Percentiles rank a stretch among this genome's conserved stretches.
phyloP scores from a whole-genome alignment of 1,140 invertebrate genomes.

The Microplitis demolitor region DNA sequence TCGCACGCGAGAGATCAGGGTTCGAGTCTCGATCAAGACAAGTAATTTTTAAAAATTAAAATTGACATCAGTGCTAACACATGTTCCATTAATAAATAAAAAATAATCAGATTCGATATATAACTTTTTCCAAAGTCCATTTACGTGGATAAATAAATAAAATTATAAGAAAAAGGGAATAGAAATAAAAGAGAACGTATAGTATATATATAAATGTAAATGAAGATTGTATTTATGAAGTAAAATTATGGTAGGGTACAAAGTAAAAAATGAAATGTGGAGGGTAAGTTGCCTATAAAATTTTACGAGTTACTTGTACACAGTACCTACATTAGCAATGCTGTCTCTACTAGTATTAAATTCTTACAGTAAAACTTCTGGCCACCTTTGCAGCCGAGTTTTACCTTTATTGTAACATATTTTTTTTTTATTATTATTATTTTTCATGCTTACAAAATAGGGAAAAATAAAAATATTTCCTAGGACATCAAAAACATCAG shows the following conservation, averaged over 20 bases:
- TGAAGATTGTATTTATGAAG: neutral
- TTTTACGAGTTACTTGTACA: slow-evolving; percentile 46
- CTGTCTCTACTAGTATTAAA: slow-evolving; percentile 33
- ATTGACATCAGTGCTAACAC: too few relatives aligned
- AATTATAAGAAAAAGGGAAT: neutral
- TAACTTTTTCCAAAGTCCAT: neutral
- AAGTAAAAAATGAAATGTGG: slow-evolving; percentile 3
- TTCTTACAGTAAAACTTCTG: neutral
- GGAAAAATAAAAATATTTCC: slow-evolving; percentile 8
- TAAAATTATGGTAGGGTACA: neutral
- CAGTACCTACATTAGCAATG: slow-evolving; percentile 50
- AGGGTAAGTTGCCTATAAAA: slow-evolving; percentile 39
- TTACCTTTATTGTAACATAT: slow-evolving; percentile 2
- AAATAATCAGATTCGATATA: too few relatives aligned
- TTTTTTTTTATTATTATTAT: neutral
- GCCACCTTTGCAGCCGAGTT: neutral
- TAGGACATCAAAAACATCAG: neutral
- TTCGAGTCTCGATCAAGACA: too few relatives aligned
- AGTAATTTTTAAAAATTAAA: too few relatives aligned
- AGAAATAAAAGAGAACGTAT: neutral
- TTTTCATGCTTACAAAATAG: neutral
- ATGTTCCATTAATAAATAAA: too few relatives aligned
- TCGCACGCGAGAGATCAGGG: too few relatives aligned
- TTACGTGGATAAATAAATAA: neutral
- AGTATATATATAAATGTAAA: neutral